Base-by-base conservation (phyloP, 1,140 invertebrate genomes). In the Diprion similis region DNA sequence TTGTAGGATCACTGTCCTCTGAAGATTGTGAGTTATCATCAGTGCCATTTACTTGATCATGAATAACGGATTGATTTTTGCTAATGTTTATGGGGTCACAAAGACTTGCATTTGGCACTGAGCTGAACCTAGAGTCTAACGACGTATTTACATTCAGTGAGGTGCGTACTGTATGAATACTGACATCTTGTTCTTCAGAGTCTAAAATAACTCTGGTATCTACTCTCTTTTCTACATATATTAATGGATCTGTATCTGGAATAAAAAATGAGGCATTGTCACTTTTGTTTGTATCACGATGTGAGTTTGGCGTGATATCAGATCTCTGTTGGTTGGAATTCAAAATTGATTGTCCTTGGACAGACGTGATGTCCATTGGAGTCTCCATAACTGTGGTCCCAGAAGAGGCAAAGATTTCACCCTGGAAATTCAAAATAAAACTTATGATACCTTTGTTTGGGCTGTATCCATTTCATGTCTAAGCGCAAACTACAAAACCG, bases 91-190 rank as follows among this genome's bases (percentile, higher is more conserved):
- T 68, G 11, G 18, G 17, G 18, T 45, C 10, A 19, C 15, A 68
- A 19, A 68, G 66, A 0, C 37, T 68, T 68, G 11, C 7, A 13
- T 18, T 45, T 19, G 17, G 66, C 17, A 45, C 19, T 68, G 37
- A 68, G 66, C 66, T 68, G 9, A 68, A 68, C 37, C 66, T 65
- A n/a, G 6, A 78, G 78, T 83, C 77, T 70, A 82, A 8, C 8
- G 84, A 86, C 46, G 82, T 86, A 72, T 86, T 84, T 73, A 86
- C 78, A 76, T 78, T 72, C 47, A 85, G 70, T 0, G 83, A 86
- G 47, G 78, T 79, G 46, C 71, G 72, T 46, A 69, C 15, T 4
- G 78, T 77, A 75, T 73, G 73, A 1, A 37, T 15, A 70, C 69
- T 70, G 46, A 17, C 67, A 13, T 70, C 69, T 70, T 47, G n/a